Evolutionary conservation across 2,113 vertebrate genomes (phyloP).

Genomic region (Manacus vitellinus): DNA sequence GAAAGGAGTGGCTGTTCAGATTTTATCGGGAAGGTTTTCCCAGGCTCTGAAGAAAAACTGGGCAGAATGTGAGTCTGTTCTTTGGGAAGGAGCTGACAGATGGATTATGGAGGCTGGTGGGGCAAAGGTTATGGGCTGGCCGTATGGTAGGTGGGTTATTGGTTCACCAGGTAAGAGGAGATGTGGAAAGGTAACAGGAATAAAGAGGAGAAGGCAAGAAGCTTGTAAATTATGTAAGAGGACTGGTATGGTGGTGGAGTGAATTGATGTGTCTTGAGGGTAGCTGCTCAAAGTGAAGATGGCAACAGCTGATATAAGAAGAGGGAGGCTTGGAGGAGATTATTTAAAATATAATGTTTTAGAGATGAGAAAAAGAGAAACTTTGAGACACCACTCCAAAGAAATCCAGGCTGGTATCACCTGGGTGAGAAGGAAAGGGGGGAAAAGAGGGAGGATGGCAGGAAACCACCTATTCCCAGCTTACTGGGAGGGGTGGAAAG

Average conservation of each 20-base stretch:
- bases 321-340: not conserved
- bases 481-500: rapidly evolving
- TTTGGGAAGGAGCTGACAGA: not conserved
- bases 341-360: not conserved
- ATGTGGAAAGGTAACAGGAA: constrained; percentile 16
- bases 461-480: not conserved
- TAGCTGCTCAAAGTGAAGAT: not conserved
- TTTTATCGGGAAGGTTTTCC: constrained; percentile 46
- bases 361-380: not conserved
- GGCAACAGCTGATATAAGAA: not conserved
- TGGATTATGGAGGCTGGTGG: not conserved
- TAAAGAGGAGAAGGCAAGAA: constrained; percentile 15
- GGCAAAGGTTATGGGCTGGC: constrained; percentile 10
- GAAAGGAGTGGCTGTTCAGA: constrained; percentile 39
- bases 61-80: not conserved
- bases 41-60: not conserved
- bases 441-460: not conserved
- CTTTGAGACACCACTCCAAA: not conserved
- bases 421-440: not conserved
- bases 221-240: constrained; percentile 35
- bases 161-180: constrained; percentile 27
- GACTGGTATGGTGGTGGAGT: not conserved
- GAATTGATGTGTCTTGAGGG: not conserved
- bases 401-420: not conserved
- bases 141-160: not conserved